phyloP scores from a whole-genome alignment of 2,888 invertebrate genomes.

The Hydraecia micacea region DNA sequence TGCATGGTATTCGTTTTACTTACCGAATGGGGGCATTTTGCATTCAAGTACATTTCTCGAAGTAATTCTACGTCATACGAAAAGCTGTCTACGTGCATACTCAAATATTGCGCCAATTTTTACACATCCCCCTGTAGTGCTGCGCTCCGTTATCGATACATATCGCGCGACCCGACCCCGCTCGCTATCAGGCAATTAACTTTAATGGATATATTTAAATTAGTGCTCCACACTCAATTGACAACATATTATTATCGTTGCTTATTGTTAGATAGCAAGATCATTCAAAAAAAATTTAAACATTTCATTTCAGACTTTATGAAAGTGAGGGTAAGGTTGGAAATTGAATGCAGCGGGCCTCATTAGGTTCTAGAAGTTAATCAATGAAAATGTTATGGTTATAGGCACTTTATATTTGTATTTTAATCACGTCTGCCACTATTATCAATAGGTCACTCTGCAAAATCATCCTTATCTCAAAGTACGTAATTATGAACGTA shows the following conservation, averaged over 20 bases:
- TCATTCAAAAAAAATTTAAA: constrained; percentile 43
- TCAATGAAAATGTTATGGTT: constrained; percentile 66
- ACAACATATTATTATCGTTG: constrained; percentile 74
- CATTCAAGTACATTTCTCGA: too few species aligned
- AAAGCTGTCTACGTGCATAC: not conserved
- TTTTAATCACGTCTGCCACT: constrained; percentile 63
- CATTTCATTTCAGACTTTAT: constrained; percentile 37
- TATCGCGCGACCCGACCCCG: constrained; percentile 80
- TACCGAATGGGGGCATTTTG: too few species aligned
- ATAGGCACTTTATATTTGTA: constrained; percentile 59
- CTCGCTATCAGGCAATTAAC: constrained; percentile 86
- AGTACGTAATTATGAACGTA: constrained; percentile 58
- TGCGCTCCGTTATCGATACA: constrained; percentile 62
- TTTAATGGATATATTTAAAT: constrained; percentile 89
- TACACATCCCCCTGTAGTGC: constrained; percentile 65
- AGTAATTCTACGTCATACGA: not conserved
- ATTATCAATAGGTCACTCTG: constrained; percentile 61
- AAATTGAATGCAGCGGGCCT: constrained; percentile 39
- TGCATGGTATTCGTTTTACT: too few species aligned
- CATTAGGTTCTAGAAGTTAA: constrained; percentile 62
- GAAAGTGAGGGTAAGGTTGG: constrained; percentile 27
- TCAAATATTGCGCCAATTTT: not conserved
- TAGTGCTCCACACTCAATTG: constrained; percentile 84
- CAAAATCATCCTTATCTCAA: constrained; percentile 62
- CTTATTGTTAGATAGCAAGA: constrained; percentile 56